Base-by-base conservation (phyloP, 2,888 invertebrate species). In the Busseola fusca region DNA sequence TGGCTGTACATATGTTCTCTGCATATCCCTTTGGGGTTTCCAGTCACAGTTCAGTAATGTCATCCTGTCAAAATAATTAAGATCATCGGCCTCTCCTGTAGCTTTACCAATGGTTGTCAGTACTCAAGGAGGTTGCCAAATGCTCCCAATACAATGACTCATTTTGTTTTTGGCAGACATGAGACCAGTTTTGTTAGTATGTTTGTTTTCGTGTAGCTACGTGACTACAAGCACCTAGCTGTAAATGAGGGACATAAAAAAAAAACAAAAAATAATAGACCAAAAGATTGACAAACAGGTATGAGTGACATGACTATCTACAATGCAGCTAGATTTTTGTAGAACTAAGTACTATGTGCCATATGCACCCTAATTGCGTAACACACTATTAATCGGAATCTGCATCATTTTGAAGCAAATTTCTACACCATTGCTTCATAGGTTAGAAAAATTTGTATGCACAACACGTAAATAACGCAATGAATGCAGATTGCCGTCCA, bases 101-200 rank as follows among this genome's bases (percentile, higher is more conserved):
- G 54, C 9, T 64, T 14, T 12, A 79, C 54, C n/a, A 63, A 72
- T 30, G 57, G 10, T 45, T 40, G 80, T 75, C 27, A 66, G 62
- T 76, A 14, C 14, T 1, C n/a, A 25, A 18, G 27, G 14, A 14
- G 37, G 27, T 40, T 76, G 80, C 76, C 76, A 76, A 76, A 45
- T 76, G 76, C 37, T 76, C 76, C 40, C 62, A 58, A 80, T 80
- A 42, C 48, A 10, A 58, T 75, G 76, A 63, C 45, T 80, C 80
- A 76, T 68, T 48, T 56, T 37, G 63, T 14, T 4, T 50, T 76
- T 76, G 76, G 80, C 76, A 75, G 62, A 63, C 67, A 64, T 30
- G 30, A 45, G 34, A 6, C 27, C 40, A 40, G 37, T 5, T 52
- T 40, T 25, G 14, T 63, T 25, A 9, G 16, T 56, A 1, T 63